These are phyloP conservation scores for Enteromius radiatus DNA, from an alignment of 2,797 vertebrate genomes.

Conservation along the genomic window DNA sequence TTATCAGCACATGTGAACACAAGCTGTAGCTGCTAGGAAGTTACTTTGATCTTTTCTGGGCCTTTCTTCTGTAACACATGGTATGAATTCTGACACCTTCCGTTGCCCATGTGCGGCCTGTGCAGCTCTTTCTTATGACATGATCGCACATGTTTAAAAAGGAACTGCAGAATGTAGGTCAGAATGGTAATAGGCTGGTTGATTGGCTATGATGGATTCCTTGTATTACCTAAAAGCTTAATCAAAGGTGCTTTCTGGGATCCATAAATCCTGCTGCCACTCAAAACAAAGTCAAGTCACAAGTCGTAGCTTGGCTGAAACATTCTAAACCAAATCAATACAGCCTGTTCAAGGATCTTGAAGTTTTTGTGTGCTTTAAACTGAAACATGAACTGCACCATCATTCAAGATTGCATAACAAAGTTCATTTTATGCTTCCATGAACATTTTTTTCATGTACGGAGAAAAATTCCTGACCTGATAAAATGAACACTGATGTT, in stretches of 20 bases:
- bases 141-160: conserved; percentile 42
- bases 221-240: conserved; percentile 54
- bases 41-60: conserved; percentile 22
- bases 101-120: conserved; percentile 32
- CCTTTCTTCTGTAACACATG: conserved; percentile 50
- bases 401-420: background rate
- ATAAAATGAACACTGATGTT: conserved; percentile 7
- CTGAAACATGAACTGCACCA: background rate
- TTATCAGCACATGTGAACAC: conserved; percentile 1
- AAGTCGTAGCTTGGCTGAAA: conserved; percentile 12
- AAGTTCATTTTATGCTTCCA: background rate
- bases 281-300: conserved; percentile 47
- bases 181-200: conserved; percentile 29
- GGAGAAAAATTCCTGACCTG: background rate
- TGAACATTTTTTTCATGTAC: background rate
- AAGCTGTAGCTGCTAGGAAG: background rate
- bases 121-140: conserved; percentile 18
- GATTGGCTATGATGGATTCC: conserved; percentile 54
- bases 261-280: conserved; percentile 53
- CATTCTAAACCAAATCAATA: conserved; percentile 27
- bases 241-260: conserved; percentile 61
- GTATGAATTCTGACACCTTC: conserved; percentile 45
- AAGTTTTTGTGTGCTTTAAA: background rate
- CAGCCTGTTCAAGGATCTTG: background rate
- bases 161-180: conserved; percentile 53